phyloP scores from a whole-genome alignment of 2,113 vertebrate genomes.

The Callipepla californica region DNA sequence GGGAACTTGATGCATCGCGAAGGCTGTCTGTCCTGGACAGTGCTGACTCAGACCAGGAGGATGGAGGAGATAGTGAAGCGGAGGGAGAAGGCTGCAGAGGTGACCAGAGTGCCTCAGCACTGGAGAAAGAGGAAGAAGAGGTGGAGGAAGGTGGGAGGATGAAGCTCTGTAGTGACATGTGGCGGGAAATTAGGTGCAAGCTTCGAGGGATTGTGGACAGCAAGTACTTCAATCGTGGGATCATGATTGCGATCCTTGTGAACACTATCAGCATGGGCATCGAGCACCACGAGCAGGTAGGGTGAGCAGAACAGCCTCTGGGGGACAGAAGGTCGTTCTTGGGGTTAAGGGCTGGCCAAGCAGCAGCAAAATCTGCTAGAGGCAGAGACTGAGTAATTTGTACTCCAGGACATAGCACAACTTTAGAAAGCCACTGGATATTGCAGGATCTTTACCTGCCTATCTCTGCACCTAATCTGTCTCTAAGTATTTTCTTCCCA shows the following conservation, averaged over 20 bases:
- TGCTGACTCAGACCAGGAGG: conserved; percentile 66
- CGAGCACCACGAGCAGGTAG: conserved; percentile 95
- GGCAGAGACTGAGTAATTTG: neutral
- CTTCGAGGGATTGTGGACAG: conserved; percentile 95
- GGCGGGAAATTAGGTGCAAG: conserved; percentile 83
- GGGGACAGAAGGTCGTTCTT: neutral
- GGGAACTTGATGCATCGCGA: conserved; percentile 42
- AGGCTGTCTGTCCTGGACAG: conserved; percentile 67
- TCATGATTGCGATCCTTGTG: conserved; percentile 97
- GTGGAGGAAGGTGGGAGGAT: conserved; percentile 17
- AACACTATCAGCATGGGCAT: conserved; percentile 99
- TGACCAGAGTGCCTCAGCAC: neutral
- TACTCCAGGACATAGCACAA: neutral
- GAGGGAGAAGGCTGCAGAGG: conserved; percentile 46
- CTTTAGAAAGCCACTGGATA: conserved; percentile 9
- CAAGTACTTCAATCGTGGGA: conserved; percentile 97
- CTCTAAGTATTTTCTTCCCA: neutral
- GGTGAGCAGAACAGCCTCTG: fast-evolving
- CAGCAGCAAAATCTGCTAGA: neutral
- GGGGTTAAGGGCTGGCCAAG: neutral
- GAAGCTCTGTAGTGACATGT: conserved; percentile 74
- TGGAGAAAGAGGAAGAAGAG: conserved; percentile 72
- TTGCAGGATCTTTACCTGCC: neutral
- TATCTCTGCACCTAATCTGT: neutral
- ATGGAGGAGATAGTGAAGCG: neutral